Evolutionary conservation across 2,888 invertebrate species (phyloP).

Genomic region (Melanostoma scalare): DNA sequence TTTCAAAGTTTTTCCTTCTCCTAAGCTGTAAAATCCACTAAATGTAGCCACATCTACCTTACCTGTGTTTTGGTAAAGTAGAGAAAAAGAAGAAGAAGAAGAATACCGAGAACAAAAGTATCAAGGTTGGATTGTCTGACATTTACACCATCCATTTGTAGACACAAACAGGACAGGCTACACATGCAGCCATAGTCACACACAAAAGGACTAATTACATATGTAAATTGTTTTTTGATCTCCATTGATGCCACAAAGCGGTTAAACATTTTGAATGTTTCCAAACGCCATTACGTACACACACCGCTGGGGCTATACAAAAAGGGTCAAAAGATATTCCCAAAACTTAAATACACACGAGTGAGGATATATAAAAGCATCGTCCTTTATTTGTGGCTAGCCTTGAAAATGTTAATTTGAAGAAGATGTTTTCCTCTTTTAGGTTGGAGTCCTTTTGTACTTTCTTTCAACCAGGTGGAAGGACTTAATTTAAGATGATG

Average conservation of each 20-base stretch:
- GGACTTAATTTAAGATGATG: conserved; percentile 32
- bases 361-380: conserved; percentile 7
- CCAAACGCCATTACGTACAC: conserved; percentile 21
- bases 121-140: conserved; percentile 40
- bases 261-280: conserved; percentile 68
- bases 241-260: conserved; percentile 74
- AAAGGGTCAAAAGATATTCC: conserved; percentile 61
- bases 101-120: neutral
- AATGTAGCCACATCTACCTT: conserved; percentile 41
- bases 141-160: conserved; percentile 47
- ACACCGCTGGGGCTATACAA: conserved; percentile 14
- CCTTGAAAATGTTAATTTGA: conserved; percentile 67
- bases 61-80: conserved; percentile 17
- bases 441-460: conserved; percentile 22
- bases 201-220: conserved; percentile 73
- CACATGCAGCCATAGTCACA: conserved; percentile 5
- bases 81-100: neutral
- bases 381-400: conserved; percentile 62
- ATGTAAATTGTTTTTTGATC: conserved; percentile 75
- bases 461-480: conserved; percentile 49
- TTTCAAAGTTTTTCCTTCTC: conserved; percentile 42
- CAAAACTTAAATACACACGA: conserved; percentile 9
- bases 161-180: neutral
- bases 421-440: conserved; percentile 20
- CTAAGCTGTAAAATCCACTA: conserved; percentile 51